Evolutionary conservation across 2,797 vertebrate genomes (phyloP).

Genomic region (Hipposideros larvatus): DNA sequence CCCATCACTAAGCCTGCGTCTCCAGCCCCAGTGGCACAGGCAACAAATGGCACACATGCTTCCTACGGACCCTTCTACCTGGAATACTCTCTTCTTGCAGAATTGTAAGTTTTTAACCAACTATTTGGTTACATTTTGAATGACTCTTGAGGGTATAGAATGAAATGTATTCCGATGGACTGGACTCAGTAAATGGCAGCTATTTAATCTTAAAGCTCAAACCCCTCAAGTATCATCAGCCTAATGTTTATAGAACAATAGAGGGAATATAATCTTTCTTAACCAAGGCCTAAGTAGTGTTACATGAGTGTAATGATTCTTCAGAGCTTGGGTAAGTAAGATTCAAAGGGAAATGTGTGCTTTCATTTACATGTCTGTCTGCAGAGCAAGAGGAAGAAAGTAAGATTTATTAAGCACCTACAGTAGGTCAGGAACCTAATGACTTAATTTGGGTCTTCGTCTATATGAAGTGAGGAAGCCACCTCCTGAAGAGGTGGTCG

Average conservation of each 20-base stretch:
- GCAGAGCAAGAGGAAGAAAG: not conserved
- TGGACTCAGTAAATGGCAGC: not conserved
- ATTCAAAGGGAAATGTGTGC: not conserved
- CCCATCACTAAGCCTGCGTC: constrained; percentile 95
- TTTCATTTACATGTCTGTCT: not conserved
- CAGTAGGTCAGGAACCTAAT: not conserved
- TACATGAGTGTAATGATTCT: not conserved
- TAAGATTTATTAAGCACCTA: not conserved
- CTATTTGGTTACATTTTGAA: not conserved
- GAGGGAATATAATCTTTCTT: not conserved
- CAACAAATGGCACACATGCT: constrained; percentile 96
- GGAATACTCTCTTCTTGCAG: constrained; percentile 98
- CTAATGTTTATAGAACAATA: not conserved
- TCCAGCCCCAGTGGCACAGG: constrained; percentile 90
- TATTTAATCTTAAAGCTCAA: not conserved
- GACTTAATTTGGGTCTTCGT: not conserved
- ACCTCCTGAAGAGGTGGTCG: not conserved
- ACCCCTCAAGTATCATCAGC: too few relatives aligned
- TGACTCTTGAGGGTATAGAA: constrained; percentile 11
- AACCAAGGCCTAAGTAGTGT: not conserved
- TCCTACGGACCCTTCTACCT: constrained; percentile 99
- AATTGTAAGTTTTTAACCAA: constrained; percentile 94
- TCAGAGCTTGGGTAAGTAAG: not conserved
- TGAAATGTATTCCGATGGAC: not conserved
- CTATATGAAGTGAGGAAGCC: not conserved